phyloP scores from a whole-genome alignment of 2,113 vertebrate genomes.

The Psephotus haematonotus region DNA sequence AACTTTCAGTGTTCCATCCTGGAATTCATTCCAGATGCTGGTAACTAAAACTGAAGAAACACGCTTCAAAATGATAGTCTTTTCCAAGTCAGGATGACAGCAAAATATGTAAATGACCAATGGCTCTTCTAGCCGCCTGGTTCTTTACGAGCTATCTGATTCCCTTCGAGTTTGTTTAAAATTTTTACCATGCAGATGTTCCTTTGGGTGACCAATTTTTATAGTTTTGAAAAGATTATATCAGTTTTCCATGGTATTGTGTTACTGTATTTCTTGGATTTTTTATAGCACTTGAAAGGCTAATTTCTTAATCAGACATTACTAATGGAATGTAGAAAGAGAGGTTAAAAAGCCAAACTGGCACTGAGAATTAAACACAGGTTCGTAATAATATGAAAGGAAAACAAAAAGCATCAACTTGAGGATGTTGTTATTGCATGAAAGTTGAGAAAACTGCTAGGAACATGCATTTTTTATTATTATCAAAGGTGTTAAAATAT shows the following conservation, averaged over 20 bases:
- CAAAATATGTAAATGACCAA: conserved; percentile 71
- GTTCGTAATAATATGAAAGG: conserved; percentile 74
- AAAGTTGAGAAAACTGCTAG: conserved; percentile 80
- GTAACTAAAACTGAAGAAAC: conserved; percentile 79
- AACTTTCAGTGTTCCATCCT: conserved; percentile 77
- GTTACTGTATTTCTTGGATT: conserved; percentile 85
- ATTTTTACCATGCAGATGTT: conserved; percentile 81
- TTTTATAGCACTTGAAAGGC: conserved; percentile 80
- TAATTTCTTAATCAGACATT: conserved; percentile 81
- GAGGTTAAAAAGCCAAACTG: conserved; percentile 72
- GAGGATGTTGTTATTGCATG: conserved; percentile 74
- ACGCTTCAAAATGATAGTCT: conserved; percentile 72
- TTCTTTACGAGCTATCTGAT: conserved; percentile 82
- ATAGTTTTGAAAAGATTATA: conserved; percentile 87
- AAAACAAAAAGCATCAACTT: conserved; percentile 75
- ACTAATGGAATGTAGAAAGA: conserved; percentile 81
- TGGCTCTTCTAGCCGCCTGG: conserved; percentile 48
- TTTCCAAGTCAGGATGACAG: conserved; percentile 77
- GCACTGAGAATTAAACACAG: conserved; percentile 75
- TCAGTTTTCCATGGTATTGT: conserved; percentile 84
- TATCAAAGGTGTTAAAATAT: conserved; percentile 87
- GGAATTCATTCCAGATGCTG: conserved; percentile 85
- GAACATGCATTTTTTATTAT: conserved; percentile 82
- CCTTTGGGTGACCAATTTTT: conserved; percentile 83
- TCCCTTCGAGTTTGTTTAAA: conserved; percentile 82